Percentiles rank a stretch among this genome's conserved stretches.
These are phyloP conservation scores for Nylanderia fulva DNA, from an alignment of 1,140 invertebrate genomes.

Conservation along the genomic window DNA sequence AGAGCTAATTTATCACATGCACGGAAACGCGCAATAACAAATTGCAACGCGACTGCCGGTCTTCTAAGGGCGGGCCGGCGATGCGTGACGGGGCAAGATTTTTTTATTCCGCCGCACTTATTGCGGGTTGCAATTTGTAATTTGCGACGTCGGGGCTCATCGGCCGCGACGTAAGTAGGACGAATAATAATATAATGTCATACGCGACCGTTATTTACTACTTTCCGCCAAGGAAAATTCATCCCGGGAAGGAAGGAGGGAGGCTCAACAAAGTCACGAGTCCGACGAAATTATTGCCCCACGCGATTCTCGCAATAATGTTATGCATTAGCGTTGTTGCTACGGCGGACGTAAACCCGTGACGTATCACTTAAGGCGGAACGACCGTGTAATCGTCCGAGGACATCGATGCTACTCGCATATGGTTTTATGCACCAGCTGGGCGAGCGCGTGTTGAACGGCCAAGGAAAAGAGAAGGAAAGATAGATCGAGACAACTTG, in stretches of 20 bases:
- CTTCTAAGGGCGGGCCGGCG: conserved; percentile 50
- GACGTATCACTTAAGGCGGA: conserved; percentile 59
- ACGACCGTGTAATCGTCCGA: conserved; percentile 66
- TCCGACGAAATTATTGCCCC: conserved; percentile 64
- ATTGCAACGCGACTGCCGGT: conserved; percentile 48
- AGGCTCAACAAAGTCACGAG: conserved; percentile 28
- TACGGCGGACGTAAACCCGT: conserved; percentile 55
- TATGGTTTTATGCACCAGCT: conserved; percentile 50
- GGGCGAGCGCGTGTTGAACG: conserved; percentile 20
- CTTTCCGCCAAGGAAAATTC: conserved; percentile 49
- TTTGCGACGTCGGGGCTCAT: conserved; percentile 57
- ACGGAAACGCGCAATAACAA: conserved; percentile 58
- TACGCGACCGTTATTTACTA: conserved; percentile 56
- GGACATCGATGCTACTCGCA: conserved; percentile 51
- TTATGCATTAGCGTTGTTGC: conserved; percentile 64
- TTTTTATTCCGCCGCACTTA: conserved; percentile 55
- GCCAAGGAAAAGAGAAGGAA: neutral
- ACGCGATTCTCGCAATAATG: conserved; percentile 60
- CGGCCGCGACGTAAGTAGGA: conserved; percentile 60
- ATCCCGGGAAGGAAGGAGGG: neutral
- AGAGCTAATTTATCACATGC: conserved; percentile 58
- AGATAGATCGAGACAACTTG: neutral
- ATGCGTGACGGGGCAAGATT: conserved; percentile 58
- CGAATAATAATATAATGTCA: conserved; percentile 62
- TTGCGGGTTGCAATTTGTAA: conserved; percentile 60